phyloP scores from a whole-genome alignment of 2,888 invertebrate genomes.

The Drosophila subsilvestris region DNA sequence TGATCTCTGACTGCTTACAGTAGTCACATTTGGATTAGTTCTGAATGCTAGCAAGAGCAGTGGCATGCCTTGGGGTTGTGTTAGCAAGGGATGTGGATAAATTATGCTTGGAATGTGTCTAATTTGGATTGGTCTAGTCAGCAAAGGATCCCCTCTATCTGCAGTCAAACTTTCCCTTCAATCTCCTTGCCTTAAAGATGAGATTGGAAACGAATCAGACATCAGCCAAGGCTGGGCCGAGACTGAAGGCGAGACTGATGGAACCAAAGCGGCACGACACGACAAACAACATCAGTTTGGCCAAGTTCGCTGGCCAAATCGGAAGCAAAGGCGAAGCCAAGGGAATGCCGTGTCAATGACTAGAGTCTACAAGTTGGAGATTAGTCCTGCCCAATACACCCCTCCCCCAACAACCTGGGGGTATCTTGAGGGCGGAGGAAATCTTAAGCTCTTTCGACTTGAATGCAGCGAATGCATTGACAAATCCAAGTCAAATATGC shows the following conservation, averaged over 20 bases:
- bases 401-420: slow-evolving; percentile 4
- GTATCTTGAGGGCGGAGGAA: slow-evolving; percentile 30
- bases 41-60: background rate
- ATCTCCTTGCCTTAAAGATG: background rate
- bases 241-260: background rate
- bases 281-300: slow-evolving; percentile 28
- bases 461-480: slow-evolving; percentile 61
- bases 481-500: slow-evolving; percentile 81
- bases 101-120: background rate
- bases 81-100: no score
- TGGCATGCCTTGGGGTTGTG: no score
- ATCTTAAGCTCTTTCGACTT: slow-evolving; percentile 76
- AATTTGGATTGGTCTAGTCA: background rate
- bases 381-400: slow-evolving; percentile 64
- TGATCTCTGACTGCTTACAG: slow-evolving; percentile 13
- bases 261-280: background rate
- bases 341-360: slow-evolving; percentile 56
- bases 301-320: slow-evolving; percentile 74
- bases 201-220: slow-evolving; percentile 16
- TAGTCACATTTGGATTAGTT: slow-evolving; percentile 39
- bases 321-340: slow-evolving; percentile 71
- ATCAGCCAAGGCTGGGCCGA: slow-evolving; percentile 1
- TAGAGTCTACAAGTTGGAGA: slow-evolving; percentile 49
- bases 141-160: background rate
- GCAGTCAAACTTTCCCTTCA: background rate